Percentiles rank a stretch among this genome's conserved stretches.
Evolutionary conservation across 2,888 invertebrate genomes (phyloP).

Genomic region (Argyresthia albistria): DNA sequence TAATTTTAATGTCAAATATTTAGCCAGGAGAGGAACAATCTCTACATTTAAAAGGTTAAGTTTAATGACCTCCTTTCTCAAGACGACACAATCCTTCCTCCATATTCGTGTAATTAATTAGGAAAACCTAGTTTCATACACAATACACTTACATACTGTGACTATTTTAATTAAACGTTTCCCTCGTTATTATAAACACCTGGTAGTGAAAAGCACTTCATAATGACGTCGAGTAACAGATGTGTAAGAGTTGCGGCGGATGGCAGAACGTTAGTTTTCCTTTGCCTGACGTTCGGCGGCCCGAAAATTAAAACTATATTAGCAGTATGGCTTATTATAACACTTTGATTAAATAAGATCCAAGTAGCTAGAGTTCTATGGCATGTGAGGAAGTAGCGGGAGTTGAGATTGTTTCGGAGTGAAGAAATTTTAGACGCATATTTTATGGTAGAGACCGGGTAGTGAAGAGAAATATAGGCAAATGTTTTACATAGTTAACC

Average conservation of each 20-base stretch:
- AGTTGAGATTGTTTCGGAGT: background rate
- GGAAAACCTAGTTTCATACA: too few species aligned
- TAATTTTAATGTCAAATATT: too few species aligned
- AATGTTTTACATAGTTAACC: too few species aligned
- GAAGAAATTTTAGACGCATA: background rate
- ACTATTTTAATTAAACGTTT: slow-evolving; percentile 60
- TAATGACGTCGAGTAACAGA: slow-evolving; percentile 64
- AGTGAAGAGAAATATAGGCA: too few species aligned
- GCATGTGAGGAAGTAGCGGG: too few species aligned
- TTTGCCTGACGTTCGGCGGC: slow-evolving; percentile 32
- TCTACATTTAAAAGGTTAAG: too few species aligned
- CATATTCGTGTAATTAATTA: too few species aligned
- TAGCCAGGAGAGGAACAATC: too few species aligned
- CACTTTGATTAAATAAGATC: slow-evolving; percentile 7
- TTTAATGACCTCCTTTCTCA: too few species aligned
- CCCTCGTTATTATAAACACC: slow-evolving; percentile 68
- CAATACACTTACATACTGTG: slow-evolving; percentile 16
- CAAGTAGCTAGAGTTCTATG: too few species aligned
- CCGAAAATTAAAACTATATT: slow-evolving; percentile 54
- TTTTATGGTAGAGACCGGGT: background rate
- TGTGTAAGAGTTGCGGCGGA: slow-evolving; percentile 33
- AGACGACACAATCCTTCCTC: too few species aligned
- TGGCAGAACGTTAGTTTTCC: slow-evolving; percentile 50
- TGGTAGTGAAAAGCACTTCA: slow-evolving; percentile 69
- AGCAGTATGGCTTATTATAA: slow-evolving; percentile 18